phyloP scores from a whole-genome alignment of 2,888 invertebrate species.

The Protonemura montana region DNA sequence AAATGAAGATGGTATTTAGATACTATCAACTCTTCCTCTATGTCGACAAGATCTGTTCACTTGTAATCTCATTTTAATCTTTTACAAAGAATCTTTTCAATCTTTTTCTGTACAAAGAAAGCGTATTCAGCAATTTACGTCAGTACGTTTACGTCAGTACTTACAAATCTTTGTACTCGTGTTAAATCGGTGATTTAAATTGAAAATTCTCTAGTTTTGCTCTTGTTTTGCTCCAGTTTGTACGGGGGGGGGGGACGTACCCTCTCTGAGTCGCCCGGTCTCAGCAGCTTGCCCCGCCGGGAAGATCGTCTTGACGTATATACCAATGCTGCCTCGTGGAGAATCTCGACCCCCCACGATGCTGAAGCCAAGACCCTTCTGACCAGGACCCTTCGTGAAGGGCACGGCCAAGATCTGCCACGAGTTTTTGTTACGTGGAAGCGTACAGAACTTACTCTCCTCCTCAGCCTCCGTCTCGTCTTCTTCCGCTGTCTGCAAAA shows the following conservation, averaged over 20 bases:
- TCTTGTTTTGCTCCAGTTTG: no score
- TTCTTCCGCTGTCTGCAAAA: slow-evolving; percentile 24
- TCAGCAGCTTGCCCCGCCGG: slow-evolving; percentile 87
- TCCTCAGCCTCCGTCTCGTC: slow-evolving; percentile 59
- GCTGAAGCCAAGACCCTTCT: slow-evolving; percentile 87
- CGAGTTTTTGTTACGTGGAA: slow-evolving; percentile 63
- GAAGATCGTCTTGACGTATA: slow-evolving; percentile 87
- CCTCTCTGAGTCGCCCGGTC: slow-evolving; percentile 80
- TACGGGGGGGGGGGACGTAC: slow-evolving; percentile 62
- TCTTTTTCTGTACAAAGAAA: no score
- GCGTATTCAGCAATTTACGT: no score
- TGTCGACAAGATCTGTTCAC: no score
- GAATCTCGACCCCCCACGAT: slow-evolving; percentile 89
- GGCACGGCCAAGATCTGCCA: slow-evolving; percentile 67
- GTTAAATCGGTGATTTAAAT: no score
- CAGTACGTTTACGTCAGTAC: no score
- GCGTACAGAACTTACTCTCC: slow-evolving; percentile 65
- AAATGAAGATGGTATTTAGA: no score
- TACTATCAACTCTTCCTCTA: no score
- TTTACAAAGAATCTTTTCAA: no score
- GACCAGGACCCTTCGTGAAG: slow-evolving; percentile 81
- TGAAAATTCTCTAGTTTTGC: no score
- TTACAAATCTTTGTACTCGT: no score
- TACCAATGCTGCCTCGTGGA: slow-evolving; percentile 85
- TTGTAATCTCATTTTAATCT: no score